Conservation (phyloP, 2,888 invertebrate species). For the Cerceris ruficornis region DNA sequence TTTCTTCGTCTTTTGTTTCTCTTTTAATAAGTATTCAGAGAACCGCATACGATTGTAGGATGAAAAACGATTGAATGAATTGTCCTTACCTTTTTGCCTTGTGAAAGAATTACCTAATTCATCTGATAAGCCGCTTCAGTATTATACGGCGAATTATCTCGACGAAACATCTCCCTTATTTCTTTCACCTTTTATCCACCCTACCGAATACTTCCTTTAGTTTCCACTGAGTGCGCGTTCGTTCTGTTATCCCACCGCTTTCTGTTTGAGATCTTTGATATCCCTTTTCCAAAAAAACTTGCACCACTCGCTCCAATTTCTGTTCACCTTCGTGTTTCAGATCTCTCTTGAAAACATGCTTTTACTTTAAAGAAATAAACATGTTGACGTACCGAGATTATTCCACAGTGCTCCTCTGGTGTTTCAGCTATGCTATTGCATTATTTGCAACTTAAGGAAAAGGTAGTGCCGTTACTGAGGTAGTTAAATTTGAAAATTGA, state of each 20-base stretch:
- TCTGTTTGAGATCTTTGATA: constrained; percentile 2
- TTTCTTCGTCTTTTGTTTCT: no score
- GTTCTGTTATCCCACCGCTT: background rate
- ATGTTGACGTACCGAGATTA: no score
- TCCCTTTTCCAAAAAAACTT: constrained; percentile 1
- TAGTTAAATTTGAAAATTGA: no score
- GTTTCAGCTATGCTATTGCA: no score
- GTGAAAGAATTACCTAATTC: background rate
- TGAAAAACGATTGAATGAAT: background rate
- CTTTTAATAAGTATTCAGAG: background rate
- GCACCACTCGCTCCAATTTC: background rate
- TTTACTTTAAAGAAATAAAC: no score
- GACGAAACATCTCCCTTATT: background rate
- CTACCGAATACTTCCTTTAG: background rate
- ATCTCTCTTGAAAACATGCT: no score
- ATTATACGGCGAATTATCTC: constrained; percentile 4
- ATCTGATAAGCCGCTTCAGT: constrained; percentile 12
- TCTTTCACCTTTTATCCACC: background rate
- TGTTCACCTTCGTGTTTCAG: background rate
- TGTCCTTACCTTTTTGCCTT: background rate
- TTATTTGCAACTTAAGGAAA: no score
- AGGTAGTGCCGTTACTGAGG: no score
- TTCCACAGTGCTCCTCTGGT: no score
- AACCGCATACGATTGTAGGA: background rate
- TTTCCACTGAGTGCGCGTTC: no score